A percentile compares a stretch with the other conserved stretches of the same genome.
Evolutionary conservation across 2,113 vertebrate genomes (phyloP).

Genomic region (Antidorcas marsupialis): DNA sequence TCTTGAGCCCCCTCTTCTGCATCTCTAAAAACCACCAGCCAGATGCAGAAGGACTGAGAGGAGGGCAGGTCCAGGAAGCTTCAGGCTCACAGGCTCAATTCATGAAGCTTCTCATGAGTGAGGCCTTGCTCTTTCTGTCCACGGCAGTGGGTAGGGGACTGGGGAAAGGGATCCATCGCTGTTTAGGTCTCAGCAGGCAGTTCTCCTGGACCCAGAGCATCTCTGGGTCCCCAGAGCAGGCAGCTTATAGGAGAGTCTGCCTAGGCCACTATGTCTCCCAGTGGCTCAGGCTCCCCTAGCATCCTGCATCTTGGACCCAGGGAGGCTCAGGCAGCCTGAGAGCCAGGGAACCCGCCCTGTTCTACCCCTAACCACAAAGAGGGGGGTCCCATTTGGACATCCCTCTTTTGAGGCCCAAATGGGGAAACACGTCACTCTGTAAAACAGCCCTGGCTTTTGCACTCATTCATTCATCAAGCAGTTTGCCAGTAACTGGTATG

Average conservation of each 20-base stretch:
- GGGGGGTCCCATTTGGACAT: too few relatives aligned
- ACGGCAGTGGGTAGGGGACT: fast-evolving
- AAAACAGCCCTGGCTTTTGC: not conserved
- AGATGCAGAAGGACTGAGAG: not conserved
- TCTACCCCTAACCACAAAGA: not conserved
- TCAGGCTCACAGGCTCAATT: not conserved
- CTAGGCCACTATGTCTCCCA: not conserved
- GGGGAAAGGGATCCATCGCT: not conserved
- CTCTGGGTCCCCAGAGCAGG: not conserved
- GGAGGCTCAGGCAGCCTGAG: too few relatives aligned
- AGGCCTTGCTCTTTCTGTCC: not conserved
- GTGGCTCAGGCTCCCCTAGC: not conserved
- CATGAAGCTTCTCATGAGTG: fast-evolving
- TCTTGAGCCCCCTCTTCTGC: not conserved
- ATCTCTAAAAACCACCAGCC: not conserved
- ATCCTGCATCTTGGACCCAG: not conserved
- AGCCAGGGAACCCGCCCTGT: fast-evolving
- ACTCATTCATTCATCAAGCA: not conserved
- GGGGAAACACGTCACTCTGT: not conserved
- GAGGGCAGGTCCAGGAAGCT: not conserved
- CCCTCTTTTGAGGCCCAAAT: not conserved
- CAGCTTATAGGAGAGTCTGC: not conserved
- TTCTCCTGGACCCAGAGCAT: not conserved
- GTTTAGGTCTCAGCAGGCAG: fast-evolving
- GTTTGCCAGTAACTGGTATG: not conserved